Evolutionary conservation across 2,888 invertebrate genomes (phyloP), one percentile per base, ranked within the genome.

Genomic region (Gisinianus flammeolus): DNA sequence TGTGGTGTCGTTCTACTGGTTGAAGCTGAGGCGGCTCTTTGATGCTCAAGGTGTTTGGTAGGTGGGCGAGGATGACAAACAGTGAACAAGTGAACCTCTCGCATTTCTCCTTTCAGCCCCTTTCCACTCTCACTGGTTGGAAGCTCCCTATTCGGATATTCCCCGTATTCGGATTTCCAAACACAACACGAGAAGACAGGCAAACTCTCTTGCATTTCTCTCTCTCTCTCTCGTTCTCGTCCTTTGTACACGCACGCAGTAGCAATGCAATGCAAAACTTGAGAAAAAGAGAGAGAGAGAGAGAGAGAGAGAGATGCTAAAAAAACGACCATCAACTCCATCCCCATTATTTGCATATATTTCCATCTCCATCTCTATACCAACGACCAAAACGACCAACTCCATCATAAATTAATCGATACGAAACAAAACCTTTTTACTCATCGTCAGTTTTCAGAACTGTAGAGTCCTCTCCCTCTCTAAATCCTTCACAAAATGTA

Each of bases 31-130:
- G n/a, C 31, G 22, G 66, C 8, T 2, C 22, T 67, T 71, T 79
- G 79, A 72, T 79, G 58, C 76, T n/a, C 30, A 67, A 67, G 56
- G 66, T 79, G 26, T n/a, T 67, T 30, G 75, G 71, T 79, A 79
- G 79, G 79, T 79, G 79, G 79, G 75, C 67, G 76, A 75, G 66
- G 71, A 24, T 66, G 70, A 62, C 67, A 22, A 3, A 4, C 6
- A 54, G 19, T 0, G 31, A 56, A 71, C 22, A 24, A 24, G 4
- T 26, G 62, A 62, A 62, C 62, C 62, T 26, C 26, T 28, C 12
- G 24, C 12, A 24, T 12, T 26, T 24, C 26, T 62, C 35, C 35
- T 8, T 35, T 12, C 10, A 5, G 5, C 62, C 26, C 24, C 24
- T 26, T 62, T 62, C 28, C 62, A 62, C 44, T 12, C 44, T 44